These are phyloP conservation scores for Palaemon carinicauda DNA, from an alignment of 1,140 invertebrate species.

Conservation along the genomic window DNA sequence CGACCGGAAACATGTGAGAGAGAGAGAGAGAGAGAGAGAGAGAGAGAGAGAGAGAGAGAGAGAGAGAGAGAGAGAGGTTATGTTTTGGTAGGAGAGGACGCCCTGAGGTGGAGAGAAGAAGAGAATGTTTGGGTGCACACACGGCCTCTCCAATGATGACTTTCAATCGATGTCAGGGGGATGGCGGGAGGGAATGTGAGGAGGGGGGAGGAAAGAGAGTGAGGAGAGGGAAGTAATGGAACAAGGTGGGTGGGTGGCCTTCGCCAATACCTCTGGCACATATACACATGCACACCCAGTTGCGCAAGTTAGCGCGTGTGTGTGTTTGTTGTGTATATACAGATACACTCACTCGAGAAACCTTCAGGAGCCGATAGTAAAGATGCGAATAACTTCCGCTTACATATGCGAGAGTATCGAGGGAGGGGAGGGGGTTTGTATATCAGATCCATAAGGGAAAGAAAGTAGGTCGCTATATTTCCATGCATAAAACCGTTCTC, in stretches of 20 bases:
- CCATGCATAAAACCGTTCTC: no score
- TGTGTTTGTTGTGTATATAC: not conserved
- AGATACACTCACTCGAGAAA: not conserved
- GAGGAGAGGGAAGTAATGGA: no score
- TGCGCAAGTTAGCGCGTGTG: not conserved
- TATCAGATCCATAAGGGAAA: not conserved
- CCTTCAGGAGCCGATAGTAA: no score
- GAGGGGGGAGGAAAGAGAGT: no score
- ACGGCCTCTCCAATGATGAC: conserved; percentile 6
- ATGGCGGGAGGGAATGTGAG: no score
- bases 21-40: not conserved
- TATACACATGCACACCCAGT: conserved; percentile 10
- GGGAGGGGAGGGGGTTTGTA: not conserved
- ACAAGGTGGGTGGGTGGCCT: no score
- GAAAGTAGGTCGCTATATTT: not conserved
- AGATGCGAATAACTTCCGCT: no score
- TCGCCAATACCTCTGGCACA: not conserved
- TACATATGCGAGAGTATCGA: not conserved
- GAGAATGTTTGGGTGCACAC: conserved; percentile 32
- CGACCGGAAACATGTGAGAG: not conserved
- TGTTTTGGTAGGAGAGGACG: not conserved
- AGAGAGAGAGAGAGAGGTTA: not conserved
- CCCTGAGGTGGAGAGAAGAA: not conserved
- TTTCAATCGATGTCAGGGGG: conserved; percentile 17
- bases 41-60: not conserved